These are phyloP conservation scores for Brachycybe producta DNA, from an alignment of 2,888 invertebrate species.

Conservation along the genomic window DNA sequence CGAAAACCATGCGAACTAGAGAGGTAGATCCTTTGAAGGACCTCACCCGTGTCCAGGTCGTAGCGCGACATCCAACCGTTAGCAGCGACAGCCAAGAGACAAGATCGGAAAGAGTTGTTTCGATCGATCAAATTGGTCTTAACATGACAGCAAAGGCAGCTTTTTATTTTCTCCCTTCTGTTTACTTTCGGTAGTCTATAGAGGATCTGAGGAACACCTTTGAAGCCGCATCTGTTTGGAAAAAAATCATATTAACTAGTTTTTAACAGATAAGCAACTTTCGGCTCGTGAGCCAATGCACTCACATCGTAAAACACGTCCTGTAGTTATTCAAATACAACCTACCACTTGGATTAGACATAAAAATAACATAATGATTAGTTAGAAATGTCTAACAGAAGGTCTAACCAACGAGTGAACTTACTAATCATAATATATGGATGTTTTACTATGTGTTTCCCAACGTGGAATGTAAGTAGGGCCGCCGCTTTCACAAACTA, in stretches of 20 bases:
- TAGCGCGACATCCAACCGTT: not conserved
- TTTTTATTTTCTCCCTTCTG: not conserved
- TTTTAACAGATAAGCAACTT: not conserved
- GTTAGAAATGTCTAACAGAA: not conserved
- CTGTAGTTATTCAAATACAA: slow-evolving; percentile 7
- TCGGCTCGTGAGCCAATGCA: not conserved
- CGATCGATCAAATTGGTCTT: too few relatives aligned
- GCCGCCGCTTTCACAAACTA: too few relatives aligned
- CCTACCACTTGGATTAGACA: not conserved
- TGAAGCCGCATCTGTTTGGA: not conserved
- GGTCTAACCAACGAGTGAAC: too few relatives aligned
- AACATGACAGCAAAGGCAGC: slow-evolving; percentile 4
- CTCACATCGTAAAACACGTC: slow-evolving; percentile 9
- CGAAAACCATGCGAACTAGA: not conserved
- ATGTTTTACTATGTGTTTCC: slow-evolving; percentile 2
- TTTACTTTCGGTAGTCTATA: slow-evolving; percentile 3
- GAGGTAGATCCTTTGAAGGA: not conserved
- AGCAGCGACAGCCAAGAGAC: not conserved
- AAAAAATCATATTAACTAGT: not conserved
- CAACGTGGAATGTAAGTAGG: not conserved
- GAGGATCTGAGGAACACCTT: not conserved
- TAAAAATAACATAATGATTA: not conserved
- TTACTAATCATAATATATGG: slow-evolving; percentile 5
- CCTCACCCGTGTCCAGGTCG: not conserved
- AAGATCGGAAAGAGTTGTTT: not conserved